Conservation (phyloP, 1,140 invertebrate species). For the Ceratina japonica region DNA sequence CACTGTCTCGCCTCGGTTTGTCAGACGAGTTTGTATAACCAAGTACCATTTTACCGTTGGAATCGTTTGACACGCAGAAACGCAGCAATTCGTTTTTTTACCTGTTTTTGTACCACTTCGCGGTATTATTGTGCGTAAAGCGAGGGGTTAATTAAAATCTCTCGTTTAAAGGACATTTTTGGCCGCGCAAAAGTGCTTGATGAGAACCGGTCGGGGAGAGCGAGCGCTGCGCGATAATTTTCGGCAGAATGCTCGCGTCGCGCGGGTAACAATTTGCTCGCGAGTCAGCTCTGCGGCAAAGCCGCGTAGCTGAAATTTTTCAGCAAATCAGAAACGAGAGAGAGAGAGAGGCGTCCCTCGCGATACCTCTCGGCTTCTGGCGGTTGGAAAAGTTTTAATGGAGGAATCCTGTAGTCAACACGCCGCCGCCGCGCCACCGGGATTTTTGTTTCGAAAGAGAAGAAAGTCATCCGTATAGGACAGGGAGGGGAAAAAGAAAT, state of each 20-base stretch:
- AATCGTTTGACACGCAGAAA: too few species aligned
- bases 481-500: background rate
- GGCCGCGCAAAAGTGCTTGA: too few species aligned
- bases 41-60: too few species aligned
- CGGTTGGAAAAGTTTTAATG: background rate
- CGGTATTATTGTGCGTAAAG: background rate
- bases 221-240: too few species aligned
- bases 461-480: background rate
- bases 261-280: too few species aligned
- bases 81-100: too few species aligned
- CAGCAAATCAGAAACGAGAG: background rate
- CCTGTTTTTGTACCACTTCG: background rate
- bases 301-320: background rate
- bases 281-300: too few species aligned
- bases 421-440: too few species aligned
- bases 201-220: too few species aligned
- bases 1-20: conserved; percentile 1
- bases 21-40: conserved; percentile 8
- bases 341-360: background rate
- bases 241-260: too few species aligned
- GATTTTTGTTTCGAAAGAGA: conserved; percentile 1
- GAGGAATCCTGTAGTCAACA: conserved; percentile 4
- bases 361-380: background rate
- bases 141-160: background rate
- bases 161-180: too few species aligned